A percentile compares a stretch with the other conserved stretches of the same genome.
Evolutionary conservation across 2,113 vertebrate species (phyloP).

Genomic region (Naja naja): DNA sequence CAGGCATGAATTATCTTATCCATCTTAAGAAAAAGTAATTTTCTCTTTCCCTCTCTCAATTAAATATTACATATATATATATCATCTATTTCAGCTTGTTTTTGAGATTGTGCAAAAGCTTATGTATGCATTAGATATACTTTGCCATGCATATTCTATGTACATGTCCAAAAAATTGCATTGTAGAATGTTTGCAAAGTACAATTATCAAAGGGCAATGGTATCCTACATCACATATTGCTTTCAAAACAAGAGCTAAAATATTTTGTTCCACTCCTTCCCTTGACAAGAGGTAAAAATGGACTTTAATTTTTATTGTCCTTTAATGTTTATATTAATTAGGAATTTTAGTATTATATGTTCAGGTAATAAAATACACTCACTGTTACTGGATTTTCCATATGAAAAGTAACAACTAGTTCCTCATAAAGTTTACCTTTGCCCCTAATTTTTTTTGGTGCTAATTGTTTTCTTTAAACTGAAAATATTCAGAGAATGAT

Average conservation of each 20-base stretch:
- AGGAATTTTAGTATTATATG: conserved; percentile 14
- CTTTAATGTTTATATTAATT: conserved; percentile 29
- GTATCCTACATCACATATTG: neutral
- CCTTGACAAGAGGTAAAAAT: neutral
- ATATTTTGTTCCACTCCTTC: neutral
- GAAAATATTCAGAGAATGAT: neutral
- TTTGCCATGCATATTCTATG: neutral
- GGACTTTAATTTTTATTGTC: conserved; percentile 10
- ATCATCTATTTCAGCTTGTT: neutral
- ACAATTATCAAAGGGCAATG: neutral
- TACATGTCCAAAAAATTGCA: neutral
- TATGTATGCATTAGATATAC: neutral
- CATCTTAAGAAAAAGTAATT: neutral
- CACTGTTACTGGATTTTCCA: conserved; percentile 11
- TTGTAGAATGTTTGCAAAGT: neutral
- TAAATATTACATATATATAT: neutral
- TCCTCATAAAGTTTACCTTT: neutral
- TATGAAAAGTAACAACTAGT: neutral
- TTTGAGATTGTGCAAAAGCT: neutral
- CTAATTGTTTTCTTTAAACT: neutral
- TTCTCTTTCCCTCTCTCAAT: neutral
- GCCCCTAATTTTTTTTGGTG: neutral
- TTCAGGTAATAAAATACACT: neutral
- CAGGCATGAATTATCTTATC: neutral
- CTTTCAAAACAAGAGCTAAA: conserved; percentile 16